phyloP scores from a whole-genome alignment of 2,797 vertebrate species.

The Rhinichthys osculus region DNA sequence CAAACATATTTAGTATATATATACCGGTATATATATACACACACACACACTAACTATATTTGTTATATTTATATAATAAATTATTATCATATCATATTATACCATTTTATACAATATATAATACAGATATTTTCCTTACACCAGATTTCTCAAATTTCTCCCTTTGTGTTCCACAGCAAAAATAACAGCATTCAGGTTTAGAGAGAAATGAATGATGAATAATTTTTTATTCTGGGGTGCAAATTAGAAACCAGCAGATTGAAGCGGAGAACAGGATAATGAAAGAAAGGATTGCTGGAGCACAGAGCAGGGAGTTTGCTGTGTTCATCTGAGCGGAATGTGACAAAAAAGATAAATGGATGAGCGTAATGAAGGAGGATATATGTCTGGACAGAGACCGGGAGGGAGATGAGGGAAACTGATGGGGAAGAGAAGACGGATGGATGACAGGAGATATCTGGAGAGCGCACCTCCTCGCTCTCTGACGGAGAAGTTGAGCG shows the following conservation, averaged over 20 bases:
- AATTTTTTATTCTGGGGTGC: background rate
- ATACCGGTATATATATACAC: too few species aligned
- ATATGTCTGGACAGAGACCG: constrained; percentile 17
- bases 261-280: constrained; percentile 1
- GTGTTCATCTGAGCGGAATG: background rate
- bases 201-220: background rate
- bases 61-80: background rate
- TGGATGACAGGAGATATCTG: constrained; percentile 38
- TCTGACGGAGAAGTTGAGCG: constrained; percentile 83
- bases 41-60: background rate
- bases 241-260: constrained; percentile 15
- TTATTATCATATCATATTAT: background rate
- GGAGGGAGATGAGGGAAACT: constrained; percentile 9
- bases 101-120: background rate
- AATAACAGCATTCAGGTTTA: background rate
- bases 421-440: constrained; percentile 41
- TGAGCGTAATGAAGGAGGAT: constrained; percentile 23
- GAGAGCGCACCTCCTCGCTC: constrained; percentile 80
- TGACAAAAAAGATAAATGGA: constrained; percentile 26
- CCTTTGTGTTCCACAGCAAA: background rate
- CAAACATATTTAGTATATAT: too few species aligned
- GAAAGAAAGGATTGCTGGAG: background rate
- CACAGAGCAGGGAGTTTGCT: constrained; percentile 22
- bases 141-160: background rate
- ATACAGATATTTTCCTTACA: background rate